phyloP scores from a whole-genome alignment of 1,140 invertebrate genomes.

The Lasioglossum albipes region DNA sequence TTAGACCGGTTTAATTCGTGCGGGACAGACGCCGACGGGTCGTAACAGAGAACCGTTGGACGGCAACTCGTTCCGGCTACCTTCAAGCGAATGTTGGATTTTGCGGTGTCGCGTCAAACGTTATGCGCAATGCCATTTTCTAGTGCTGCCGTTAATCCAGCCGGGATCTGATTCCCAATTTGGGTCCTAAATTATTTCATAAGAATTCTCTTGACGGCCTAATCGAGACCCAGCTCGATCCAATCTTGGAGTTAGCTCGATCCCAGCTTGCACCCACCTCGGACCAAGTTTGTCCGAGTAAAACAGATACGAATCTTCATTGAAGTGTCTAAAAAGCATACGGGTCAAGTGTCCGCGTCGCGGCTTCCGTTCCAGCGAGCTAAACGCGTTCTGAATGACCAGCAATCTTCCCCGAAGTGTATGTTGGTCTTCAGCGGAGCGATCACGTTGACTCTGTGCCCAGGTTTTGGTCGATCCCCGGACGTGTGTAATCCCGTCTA shows the following conservation, averaged over 20 bases:
- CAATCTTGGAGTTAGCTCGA: too few relatives aligned
- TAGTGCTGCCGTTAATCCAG: too few relatives aligned
- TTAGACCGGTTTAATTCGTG: conserved; percentile 10
- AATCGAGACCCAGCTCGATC: too few relatives aligned
- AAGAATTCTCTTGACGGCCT: too few relatives aligned
- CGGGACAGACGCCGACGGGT: not conserved
- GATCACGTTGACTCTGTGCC: conserved; percentile 7
- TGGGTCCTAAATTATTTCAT: too few relatives aligned
- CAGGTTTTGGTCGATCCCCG: not conserved
- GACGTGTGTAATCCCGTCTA: conserved; percentile 3
- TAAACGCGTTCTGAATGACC: conserved; percentile 33
- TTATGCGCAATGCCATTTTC: too few relatives aligned
- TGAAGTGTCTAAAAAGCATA: not conserved
- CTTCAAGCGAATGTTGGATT: too few relatives aligned
- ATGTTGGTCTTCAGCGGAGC: not conserved
- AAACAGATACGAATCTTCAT: not conserved
- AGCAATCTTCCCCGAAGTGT: conserved; percentile 7
- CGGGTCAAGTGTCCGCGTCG: not conserved
- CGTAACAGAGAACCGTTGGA: not conserved
- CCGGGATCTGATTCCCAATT: too few relatives aligned
- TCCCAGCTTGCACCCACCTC: too few relatives aligned
- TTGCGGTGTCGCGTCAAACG: too few relatives aligned
- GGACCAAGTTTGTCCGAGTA: too few relatives aligned
- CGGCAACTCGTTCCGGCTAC: not conserved
- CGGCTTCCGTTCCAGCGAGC: conserved; percentile 10